Evolutionary conservation across 2,113 vertebrate genomes (phyloP), one percentile per base, ranked within the genome.

Genomic region (Lophochroa leadbeateri): DNA sequence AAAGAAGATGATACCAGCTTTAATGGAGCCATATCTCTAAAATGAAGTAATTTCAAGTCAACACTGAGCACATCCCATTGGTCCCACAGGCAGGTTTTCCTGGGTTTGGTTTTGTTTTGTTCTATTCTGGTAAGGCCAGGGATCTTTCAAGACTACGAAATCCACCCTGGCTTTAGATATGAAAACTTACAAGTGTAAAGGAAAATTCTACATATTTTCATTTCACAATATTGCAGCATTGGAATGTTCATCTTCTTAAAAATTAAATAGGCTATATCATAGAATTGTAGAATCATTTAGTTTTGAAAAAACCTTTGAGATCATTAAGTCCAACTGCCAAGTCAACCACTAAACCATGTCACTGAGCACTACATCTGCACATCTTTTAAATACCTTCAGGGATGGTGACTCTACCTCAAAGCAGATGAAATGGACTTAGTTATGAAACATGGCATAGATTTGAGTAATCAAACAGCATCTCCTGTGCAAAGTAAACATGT

Each of bases 281-380:
- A 65, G 41, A 50, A 46, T 29, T 8, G 4, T 15, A 24, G 25
- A 49, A 33, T 27, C 25, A 19, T 9, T 43, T 57, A 13, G 31
- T 11, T 7, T 43, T 17, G 55, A 57, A 63, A 69, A 77, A 7
- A 17, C 55, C 25, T 69, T 3, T 2, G 14, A 70, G 11, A 27
- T 17, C 13, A 18, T 41, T 4, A 3, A 33, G 9, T 43, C 47
- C 64, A 49, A 55, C 17, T 0, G 0, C 7, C 17, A 41, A 77
- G 41, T 9, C 1, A 14, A 6, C 6, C 17, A 49, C 4, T 39
- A 90, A 77, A 55, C 25, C 13, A 18, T 3, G 14, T 35, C 31
- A 21, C 20, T 17, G 41, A 4, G 7, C 41, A 49, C 47, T 29
- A 69, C 71, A 63, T 20, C 23, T 47, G 21, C 17, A 18, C 20